These are phyloP conservation scores for Coptotermes formosanus DNA, from an alignment of 1,140 invertebrate species.

Conservation along the genomic window DNA sequence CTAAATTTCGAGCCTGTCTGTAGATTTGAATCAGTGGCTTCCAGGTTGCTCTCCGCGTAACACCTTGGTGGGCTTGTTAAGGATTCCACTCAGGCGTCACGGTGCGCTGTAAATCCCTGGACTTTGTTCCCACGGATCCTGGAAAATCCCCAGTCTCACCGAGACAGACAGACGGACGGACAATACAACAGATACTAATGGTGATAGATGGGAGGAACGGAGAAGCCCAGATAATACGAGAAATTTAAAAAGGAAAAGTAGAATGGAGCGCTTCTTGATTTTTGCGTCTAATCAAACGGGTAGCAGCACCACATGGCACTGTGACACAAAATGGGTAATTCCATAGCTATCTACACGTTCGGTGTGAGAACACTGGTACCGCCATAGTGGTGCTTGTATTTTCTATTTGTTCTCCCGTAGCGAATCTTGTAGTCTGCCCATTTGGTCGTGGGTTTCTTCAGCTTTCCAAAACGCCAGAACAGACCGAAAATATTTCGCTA, in stretches of 20 bases:
- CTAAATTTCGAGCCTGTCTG: not conserved
- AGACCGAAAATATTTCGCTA: no score
- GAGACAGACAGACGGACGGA: not conserved
- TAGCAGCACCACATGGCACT: no score
- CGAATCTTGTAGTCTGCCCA: no score
- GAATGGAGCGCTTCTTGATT: not conserved
- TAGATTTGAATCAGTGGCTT: not conserved
- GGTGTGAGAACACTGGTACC: no score
- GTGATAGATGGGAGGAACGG: not conserved
- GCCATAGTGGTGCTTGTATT: no score
- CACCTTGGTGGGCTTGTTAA: not conserved
- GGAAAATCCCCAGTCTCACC: not conserved
- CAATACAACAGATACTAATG: conserved; percentile 9
- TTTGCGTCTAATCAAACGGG: no score
- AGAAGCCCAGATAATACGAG: not conserved
- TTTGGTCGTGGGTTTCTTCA: no score
- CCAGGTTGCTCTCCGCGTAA: not conserved
- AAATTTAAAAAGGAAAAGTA: not conserved
- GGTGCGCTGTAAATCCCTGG: not conserved
- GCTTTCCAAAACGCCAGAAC: no score
- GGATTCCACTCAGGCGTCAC: not conserved
- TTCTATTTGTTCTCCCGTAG: no score
- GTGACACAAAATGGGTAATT: no score
- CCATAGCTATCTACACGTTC: no score
- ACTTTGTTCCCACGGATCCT: not conserved